A percentile compares a stretch with the other conserved stretches of the same genome.
Evolutionary conservation across 2,797 vertebrate genomes (phyloP).

Genomic region (Lophius americanus): DNA sequence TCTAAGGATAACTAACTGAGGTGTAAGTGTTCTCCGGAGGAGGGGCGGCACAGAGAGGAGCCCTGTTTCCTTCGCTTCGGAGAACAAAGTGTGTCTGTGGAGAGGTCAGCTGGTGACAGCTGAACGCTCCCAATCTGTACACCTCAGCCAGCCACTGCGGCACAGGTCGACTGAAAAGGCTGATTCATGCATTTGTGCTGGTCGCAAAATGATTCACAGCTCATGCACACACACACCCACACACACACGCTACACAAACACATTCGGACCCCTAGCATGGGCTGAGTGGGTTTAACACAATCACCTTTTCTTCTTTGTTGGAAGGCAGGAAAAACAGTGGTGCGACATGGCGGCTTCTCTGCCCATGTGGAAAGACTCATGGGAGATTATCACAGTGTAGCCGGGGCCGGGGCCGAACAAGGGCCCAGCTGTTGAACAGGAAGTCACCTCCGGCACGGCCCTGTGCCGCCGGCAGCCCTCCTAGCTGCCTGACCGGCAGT

Average conservation of each 20-base stretch:
- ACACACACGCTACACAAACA: slow-evolving; percentile 65
- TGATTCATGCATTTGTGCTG: slow-evolving; percentile 77
- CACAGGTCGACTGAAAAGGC: slow-evolving; percentile 74
- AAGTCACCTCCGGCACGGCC: slow-evolving; percentile 76
- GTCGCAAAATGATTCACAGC: slow-evolving; percentile 67
- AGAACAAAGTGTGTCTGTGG: slow-evolving; percentile 79
- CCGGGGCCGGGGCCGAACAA: slow-evolving; percentile 59
- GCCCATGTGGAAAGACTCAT: slow-evolving; percentile 78
- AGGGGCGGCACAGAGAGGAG: slow-evolving; percentile 58
- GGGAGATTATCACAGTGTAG: slow-evolving; percentile 74
- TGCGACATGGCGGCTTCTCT: slow-evolving; percentile 72
- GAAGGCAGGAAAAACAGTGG: slow-evolving; percentile 76
- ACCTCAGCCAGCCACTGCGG: slow-evolving; percentile 73
- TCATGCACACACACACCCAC: slow-evolving; percentile 23
- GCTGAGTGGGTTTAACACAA: slow-evolving; percentile 71
- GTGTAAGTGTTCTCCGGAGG: slow-evolving; percentile 68
- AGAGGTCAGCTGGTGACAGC: slow-evolving; percentile 80
- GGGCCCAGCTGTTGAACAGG: slow-evolving; percentile 79
- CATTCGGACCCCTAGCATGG: slow-evolving; percentile 65
- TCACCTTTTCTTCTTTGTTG: slow-evolving; percentile 81
- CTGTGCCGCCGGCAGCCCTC: slow-evolving; percentile 67
- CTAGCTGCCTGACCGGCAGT: slow-evolving; percentile 48
- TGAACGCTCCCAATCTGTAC: slow-evolving; percentile 73
- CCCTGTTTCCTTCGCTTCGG: slow-evolving; percentile 60
- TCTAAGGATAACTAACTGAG: slow-evolving; percentile 74